A percentile compares a stretch with the other conserved stretches of the same genome.
phyloP scores from a whole-genome alignment of 2,888 invertebrate species.

The Tineola bisselliella region DNA sequence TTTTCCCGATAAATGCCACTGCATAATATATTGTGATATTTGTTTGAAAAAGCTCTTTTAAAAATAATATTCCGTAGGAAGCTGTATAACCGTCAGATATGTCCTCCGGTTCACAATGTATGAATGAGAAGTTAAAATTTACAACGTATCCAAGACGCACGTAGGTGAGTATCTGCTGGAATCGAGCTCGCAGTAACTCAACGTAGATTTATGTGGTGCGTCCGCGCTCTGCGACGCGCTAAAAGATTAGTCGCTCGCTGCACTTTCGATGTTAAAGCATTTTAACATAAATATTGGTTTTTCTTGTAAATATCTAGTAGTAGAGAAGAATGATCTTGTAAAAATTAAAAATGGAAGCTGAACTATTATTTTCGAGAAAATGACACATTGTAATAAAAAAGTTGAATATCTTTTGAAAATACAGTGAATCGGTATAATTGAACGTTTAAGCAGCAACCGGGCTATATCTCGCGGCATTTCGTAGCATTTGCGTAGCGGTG shows the following conservation, averaged over 20 bases:
- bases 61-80: neutral
- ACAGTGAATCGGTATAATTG: neutral
- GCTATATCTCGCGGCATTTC: slow-evolving; percentile 1
- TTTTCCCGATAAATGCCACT: neutral
- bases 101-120: neutral
- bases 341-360: too few relatives aligned
- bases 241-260: slow-evolving; percentile 51
- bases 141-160: slow-evolving; percentile 26
- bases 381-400: too few relatives aligned
- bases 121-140: slow-evolving; percentile 35
- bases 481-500: slow-evolving; percentile 12
- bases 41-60: neutral
- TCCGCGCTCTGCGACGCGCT: slow-evolving; percentile 41
- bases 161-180: slow-evolving; percentile 35
- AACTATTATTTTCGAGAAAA: too few relatives aligned
- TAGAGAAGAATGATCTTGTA: neutral
- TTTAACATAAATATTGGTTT: neutral
- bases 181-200: slow-evolving; percentile 36
- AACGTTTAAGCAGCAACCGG: neutral
- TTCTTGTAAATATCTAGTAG: neutral
- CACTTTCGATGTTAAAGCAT: slow-evolving; percentile 17
- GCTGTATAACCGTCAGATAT: neutral
- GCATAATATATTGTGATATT: neutral
- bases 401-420: neutral
- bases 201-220: slow-evolving; percentile 58